Conservation (phyloP, 2,797 vertebrate species). For the Eptatretus atami region DNA sequence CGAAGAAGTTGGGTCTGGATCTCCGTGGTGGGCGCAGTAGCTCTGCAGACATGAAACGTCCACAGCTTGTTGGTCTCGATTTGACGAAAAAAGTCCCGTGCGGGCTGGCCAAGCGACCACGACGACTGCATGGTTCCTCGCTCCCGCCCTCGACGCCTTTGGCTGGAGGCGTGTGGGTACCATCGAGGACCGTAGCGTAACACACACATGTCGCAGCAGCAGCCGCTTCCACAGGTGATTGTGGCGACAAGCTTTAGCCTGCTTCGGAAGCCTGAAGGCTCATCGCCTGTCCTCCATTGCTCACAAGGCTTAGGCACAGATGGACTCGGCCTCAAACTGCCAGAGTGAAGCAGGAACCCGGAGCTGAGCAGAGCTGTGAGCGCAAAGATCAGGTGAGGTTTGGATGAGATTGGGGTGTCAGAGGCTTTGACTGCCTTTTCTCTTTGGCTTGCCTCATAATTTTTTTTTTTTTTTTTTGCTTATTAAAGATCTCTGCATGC, state of each 20-base stretch:
- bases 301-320: conserved; percentile 13
- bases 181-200: conserved; percentile 39
- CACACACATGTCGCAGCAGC: conserved; percentile 36
- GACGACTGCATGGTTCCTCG: conserved; percentile 34
- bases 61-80: conserved; percentile 63
- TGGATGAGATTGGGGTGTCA: conserved; percentile 19
- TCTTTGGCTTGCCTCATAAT: too few relatives aligned
- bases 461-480: too few relatives aligned
- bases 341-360: conserved; percentile 14
- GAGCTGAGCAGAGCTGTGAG: conserved; percentile 18
- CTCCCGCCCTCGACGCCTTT: conserved; percentile 19
- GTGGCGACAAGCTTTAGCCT: conserved; percentile 8
- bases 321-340: conserved; percentile 12
- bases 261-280: conserved; percentile 24
- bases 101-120: conserved; percentile 9
- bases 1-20: conserved; percentile 1
- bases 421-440: too few relatives aligned
- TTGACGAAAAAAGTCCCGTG: conserved; percentile 69
- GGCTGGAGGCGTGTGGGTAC: conserved; percentile 21
- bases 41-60: conserved; percentile 40
- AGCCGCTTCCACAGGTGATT: not conserved
- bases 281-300: conserved; percentile 13
- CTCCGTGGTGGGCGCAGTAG: conserved; percentile 20
- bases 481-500: too few relatives aligned
- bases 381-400: conserved; percentile 56